Evolutionary conservation across 2,113 vertebrate species (phyloP), one percentile per base, ranked within the genome.

Genomic region (Rostratula benghalensis): DNA sequence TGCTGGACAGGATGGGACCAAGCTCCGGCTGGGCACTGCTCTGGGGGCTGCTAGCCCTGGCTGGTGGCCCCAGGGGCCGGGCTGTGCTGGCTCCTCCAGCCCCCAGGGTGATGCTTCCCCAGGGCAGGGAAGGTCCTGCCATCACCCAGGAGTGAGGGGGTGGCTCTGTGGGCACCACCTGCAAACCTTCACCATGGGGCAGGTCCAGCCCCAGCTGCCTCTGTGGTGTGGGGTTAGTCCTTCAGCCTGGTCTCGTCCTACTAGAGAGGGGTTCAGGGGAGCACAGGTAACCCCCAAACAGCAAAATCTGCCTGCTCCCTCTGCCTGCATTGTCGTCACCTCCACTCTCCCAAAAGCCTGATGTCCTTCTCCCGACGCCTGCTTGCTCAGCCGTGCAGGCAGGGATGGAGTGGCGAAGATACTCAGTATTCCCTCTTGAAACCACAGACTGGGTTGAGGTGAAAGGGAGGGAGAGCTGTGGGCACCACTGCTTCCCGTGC

Each of bases 371-470:
- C n/a, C 54, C 4, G 2, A 22, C 69, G 2, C 35, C 7, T 0
- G 3, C 39, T 8, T 2, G 0, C 69, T 54, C 57, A 15, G 50
- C 54, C 15, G 0, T 2, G 39, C 7, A 5, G 24, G 2, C 3
- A 1, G 15, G 23, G 43, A 10, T 10, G 3, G 10, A 12, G 28
- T 11, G 21, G 14, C 13, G 9, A 23, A 18, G 10, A 0, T 4
- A 0, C 3, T 65, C 57, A 60, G 6, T 10, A 31, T 35, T 50
- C 17, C n/a, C 37, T 8, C 22, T 6, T 7, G 11, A 53, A 76
- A 37, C 45, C 41, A 25, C 50, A 12, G 45, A 9, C 1, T 28
- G 68, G 31, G 30, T 41, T 1, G 7, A 50, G 45, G 15, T 1
- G 9, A 21, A 71, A 35, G 50, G n/a, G 71, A 39, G 24, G 31